These are phyloP conservation scores for Pseudococcus longispinus DNA, from an alignment of 2,888 invertebrate genomes.

Conservation along the genomic window DNA sequence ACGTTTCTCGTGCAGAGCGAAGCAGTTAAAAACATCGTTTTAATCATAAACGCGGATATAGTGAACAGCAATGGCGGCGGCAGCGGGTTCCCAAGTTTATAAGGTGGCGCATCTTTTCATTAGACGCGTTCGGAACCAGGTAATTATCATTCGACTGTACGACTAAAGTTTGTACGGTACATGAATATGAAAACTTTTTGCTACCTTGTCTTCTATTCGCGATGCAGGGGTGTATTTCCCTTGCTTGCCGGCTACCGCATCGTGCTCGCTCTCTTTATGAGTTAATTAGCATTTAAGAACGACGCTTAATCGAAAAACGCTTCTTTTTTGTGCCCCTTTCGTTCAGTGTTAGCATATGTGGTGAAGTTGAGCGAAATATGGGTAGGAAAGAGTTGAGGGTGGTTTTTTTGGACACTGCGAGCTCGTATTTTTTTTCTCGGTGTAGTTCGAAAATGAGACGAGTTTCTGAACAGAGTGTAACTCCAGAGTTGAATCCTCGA, in stretches of 20 bases:
- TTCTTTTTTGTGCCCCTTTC: not conserved
- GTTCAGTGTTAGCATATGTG: not conserved
- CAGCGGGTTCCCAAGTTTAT: not conserved
- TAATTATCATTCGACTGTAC: conserved; percentile 38
- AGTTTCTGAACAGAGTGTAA: too few relatives aligned
- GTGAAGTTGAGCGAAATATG: not conserved
- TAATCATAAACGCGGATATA: not conserved
- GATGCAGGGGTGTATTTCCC: not conserved
- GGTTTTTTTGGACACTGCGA: too few relatives aligned
- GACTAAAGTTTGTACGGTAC: conserved; percentile 28
- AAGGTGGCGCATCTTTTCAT: conserved; percentile 15
- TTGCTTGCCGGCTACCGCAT: too few relatives aligned
- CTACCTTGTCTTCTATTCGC: not conserved
- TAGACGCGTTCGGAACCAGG: conserved; percentile 28
- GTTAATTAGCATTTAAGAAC: conserved; percentile 21
- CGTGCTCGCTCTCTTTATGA: not conserved
- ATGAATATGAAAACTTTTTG: conserved; percentile 31
- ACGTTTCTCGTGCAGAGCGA: not conserved
- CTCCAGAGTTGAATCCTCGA: too few relatives aligned
- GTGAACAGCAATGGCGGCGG: not conserved
- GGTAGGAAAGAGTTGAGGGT: not conserved
- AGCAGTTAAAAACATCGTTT: conserved; percentile 35
- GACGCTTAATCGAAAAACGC: conserved; percentile 12
- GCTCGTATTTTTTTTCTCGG: too few relatives aligned
- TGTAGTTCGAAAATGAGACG: too few relatives aligned